Conservation (phyloP, 2,113 vertebrate species). For the Microcebus ravelobensis region DNA sequence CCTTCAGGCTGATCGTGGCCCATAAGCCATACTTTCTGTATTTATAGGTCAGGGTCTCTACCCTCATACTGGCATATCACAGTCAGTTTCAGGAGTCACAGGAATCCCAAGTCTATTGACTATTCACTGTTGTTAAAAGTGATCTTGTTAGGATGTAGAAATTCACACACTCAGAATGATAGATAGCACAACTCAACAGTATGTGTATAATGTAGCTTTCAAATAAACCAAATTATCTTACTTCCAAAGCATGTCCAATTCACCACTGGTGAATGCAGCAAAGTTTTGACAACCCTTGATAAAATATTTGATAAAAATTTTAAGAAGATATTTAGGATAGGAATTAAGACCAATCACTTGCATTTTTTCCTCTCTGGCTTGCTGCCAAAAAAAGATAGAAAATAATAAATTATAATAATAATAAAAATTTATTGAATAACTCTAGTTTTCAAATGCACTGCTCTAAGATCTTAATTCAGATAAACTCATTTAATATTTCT, state of each 20-base stretch:
- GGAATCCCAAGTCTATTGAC: background rate
- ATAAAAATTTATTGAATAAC: background rate
- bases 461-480: background rate
- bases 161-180: background rate
- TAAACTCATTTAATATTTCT: background rate
- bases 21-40: background rate
- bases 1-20: background rate
- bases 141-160: background rate
- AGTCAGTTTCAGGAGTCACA: background rate
- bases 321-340: conserved; percentile 55
- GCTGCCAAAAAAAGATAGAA: conserved; percentile 51
- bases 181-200: background rate
- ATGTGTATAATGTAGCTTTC: conserved; percentile 43
- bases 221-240: conserved; percentile 68
- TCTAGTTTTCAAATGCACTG: background rate
- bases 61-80: background rate
- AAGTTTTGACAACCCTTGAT: conserved; percentile 75
- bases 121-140: background rate
- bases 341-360: conserved; percentile 63
- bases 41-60: background rate
- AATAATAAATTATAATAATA: background rate
- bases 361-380: conserved; percentile 13
- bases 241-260: conserved; percentile 77
- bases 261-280: conserved; percentile 70
- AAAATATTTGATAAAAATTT: conserved; percentile 75